phyloP scores from a whole-genome alignment of 2,888 invertebrate species.

The Andrena minutula region DNA sequence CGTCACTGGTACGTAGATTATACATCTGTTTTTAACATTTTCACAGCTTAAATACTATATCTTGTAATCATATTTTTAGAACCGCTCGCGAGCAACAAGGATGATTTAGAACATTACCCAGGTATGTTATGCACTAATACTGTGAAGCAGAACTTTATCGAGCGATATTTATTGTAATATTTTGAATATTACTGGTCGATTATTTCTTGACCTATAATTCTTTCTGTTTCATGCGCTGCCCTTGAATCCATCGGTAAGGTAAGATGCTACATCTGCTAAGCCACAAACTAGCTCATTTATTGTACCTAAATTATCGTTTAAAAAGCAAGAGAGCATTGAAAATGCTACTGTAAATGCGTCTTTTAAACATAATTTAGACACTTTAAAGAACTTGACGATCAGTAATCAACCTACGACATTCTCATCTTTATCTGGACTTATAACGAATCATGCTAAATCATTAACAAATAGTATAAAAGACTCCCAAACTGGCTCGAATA shows the following conservation, averaged over 20 bases:
- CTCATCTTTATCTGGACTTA: slow-evolving; percentile 60
- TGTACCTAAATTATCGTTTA: slow-evolving; percentile 70
- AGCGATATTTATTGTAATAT: neutral
- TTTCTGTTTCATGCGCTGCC: slow-evolving; percentile 77
- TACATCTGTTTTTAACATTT: neutral
- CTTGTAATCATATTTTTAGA: slow-evolving; percentile 60
- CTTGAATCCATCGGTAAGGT: slow-evolving; percentile 81
- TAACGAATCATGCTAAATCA: slow-evolving; percentile 35
- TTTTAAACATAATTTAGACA: slow-evolving; percentile 32
- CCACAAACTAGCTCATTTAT: slow-evolving; percentile 56
- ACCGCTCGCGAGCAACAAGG: slow-evolving; percentile 48
- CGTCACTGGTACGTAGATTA: slow-evolving; percentile 33
- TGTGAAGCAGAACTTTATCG: neutral
- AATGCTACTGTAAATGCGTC: slow-evolving; percentile 7
- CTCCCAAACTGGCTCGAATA: slow-evolving; percentile 31
- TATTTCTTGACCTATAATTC: slow-evolving; percentile 68
- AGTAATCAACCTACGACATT: slow-evolving; percentile 33
- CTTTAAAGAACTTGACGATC: slow-evolving; percentile 35
- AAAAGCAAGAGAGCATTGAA: slow-evolving; percentile 40
- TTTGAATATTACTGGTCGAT: slow-evolving; percentile 4
- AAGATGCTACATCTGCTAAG: slow-evolving; percentile 79
- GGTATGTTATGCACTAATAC: slow-evolving; percentile 70
- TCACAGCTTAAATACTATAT: neutral
- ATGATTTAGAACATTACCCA: slow-evolving; percentile 67
- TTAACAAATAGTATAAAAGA: slow-evolving; percentile 23